Percentiles rank a stretch among this genome's conserved stretches.
Conservation (phyloP, 1,140 invertebrate species). For the Antheraea pernyi region DNA sequence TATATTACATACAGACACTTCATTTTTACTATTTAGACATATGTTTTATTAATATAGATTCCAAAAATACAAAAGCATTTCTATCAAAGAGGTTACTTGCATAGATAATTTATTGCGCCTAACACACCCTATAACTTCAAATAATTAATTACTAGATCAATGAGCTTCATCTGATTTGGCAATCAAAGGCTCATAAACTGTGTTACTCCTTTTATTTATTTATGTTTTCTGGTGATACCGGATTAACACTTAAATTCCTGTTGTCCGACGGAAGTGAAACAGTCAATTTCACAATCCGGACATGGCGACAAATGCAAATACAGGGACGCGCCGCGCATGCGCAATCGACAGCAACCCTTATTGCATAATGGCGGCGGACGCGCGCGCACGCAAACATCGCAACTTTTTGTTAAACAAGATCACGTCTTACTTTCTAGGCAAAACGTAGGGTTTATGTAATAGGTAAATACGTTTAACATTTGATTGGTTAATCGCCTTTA, state of each 20-base stretch:
- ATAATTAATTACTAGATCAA: too few relatives aligned
- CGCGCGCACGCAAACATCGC: slow-evolving; percentile 31
- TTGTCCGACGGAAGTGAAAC: slow-evolving; percentile 66
- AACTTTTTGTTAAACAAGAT: slow-evolving; percentile 59
- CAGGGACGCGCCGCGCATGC: slow-evolving; percentile 41
- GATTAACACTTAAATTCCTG: slow-evolving; percentile 16
- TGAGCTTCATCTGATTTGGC: too few relatives aligned
- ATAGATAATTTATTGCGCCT: too few relatives aligned
- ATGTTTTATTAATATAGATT: too few relatives aligned
- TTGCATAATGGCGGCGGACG: slow-evolving; percentile 56
- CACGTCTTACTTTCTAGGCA: slow-evolving; percentile 59
- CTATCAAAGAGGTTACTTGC: too few relatives aligned
- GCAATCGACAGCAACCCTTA: slow-evolving; percentile 60
- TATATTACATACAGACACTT: too few relatives aligned
- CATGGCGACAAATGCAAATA: slow-evolving; percentile 61
- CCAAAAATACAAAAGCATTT: too few relatives aligned
- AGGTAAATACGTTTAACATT: slow-evolving; percentile 17
- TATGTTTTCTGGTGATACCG: slow-evolving; percentile 12
- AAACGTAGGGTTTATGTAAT: slow-evolving; percentile 29
- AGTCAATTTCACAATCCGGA: slow-evolving; percentile 69
- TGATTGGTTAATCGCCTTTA: background rate
- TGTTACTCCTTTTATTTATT: too few relatives aligned
- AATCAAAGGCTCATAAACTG: too few relatives aligned
- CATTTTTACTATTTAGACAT: too few relatives aligned
- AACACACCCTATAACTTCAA: too few relatives aligned